Evolutionary conservation across 2,888 invertebrate species (phyloP), one percentile per base, ranked within the genome.

Genomic region (Drosophila peninsularis): DNA sequence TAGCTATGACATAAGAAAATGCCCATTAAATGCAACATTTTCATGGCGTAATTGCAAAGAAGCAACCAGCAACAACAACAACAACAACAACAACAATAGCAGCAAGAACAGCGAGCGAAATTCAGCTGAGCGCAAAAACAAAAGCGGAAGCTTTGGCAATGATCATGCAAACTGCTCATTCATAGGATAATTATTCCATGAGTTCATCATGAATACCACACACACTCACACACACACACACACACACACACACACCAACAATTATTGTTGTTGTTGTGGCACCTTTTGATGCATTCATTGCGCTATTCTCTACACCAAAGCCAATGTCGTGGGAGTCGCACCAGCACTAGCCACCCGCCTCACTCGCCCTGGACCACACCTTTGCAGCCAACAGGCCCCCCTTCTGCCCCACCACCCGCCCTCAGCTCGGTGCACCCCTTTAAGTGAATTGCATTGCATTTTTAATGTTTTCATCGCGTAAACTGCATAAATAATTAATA

Each of bases 101-200:
- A n/a, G n/a, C 41, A 63, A 58, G 24, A 66, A 60, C 30, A 70
- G 39, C 37, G 21, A 62, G 67, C 58, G 21, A 80, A 79, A 79
- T 75, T 78, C 71, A 80, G 62, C 74, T 80, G 67, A 82, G 66
- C 74, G 69, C 71, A 79, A 79, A 86, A 88, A 85, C 88, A 81
- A 90, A 87, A 90, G 88, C 88, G 88, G 90, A 89, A 89, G 90
- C 89, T 87, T 76, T 80, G 87, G 84, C 82, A 85, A 83, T 84
- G 88, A 84, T 80, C 90, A 88, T 90, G 89, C 87, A 90, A 90
- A 86, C 84, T 82, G 88, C 86, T 89, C 84, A 87, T 83, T 89
- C 90, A 88, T 85, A 85, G 88, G 78, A 89, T 90, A 90, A 90
- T 90, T 89, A 88, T 88, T 90, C 88, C 88, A 90, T 90, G 88